Base-by-base conservation (phyloP, 1,140 invertebrate genomes). In the Drosophila dunni region DNA sequence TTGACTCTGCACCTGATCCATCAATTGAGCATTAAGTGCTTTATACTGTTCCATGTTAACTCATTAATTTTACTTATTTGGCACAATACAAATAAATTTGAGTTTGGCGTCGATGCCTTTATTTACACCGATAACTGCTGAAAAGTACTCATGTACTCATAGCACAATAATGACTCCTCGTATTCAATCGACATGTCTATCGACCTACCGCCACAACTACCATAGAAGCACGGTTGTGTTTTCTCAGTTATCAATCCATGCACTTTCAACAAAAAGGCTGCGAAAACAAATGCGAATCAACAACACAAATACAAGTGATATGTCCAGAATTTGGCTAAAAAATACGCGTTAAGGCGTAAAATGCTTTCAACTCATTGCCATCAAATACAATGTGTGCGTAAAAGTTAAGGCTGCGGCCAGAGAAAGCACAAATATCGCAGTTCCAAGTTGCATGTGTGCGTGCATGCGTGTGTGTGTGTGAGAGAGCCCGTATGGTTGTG, bases 11-110 rank as follows among this genome's bases (percentile, higher is more conserved):
- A 85, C 66, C 11, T 85, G 58, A 10, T 50, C 54, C 34, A 81
- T 75, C 0, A 85, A 24, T 13, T 85, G 62, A 2, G 81, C 78
- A 17, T 85, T 85, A 0, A 85, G 34, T 3, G 46, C 1, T 56
- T 85, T 85, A 15, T 84, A 84, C 11, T 85, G 78, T 36, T 84
- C 81, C 46, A 75, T 66, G 50, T 57, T 29, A 1, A 2, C 2
- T 29, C 15, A 20, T 11, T 24, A 45, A 44, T 29, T 11, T 29
- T 53, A 9, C 20, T 40, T 33, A 38, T 17, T 24, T 34, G 20
- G 36, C 33, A 45, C 7, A n/a, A 24, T 11, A 40, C n/a, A 15
- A 34, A 24, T 33, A 9, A 17, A n/a, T 81, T 75, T 81, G 46
- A 73, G 65, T 74, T 82, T 78, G 42, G 65, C 71, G 71, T 74